These are phyloP conservation scores for Anodontia alba DNA, from an alignment of 2,888 invertebrate genomes.

Conservation along the genomic window DNA sequence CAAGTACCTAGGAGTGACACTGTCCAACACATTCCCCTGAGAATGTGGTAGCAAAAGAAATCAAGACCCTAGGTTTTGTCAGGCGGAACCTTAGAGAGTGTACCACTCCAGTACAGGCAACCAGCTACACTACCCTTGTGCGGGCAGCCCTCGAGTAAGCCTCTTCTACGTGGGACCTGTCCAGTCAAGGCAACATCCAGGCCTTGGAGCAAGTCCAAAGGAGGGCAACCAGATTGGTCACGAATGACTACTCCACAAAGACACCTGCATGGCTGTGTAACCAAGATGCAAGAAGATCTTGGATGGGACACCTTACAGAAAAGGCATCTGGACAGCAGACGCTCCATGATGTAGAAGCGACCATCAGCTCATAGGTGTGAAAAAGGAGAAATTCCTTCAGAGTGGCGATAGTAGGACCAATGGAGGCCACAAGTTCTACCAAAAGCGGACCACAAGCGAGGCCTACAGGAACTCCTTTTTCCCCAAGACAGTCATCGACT, in stretches of 20 bases:
- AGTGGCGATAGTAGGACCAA: too few species aligned
- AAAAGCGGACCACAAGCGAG: neutral
- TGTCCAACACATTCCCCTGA: slow-evolving; percentile 6
- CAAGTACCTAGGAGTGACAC: slow-evolving; percentile 16
- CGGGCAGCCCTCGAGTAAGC: slow-evolving; percentile 2
- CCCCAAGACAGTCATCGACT: neutral
- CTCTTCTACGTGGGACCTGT: neutral
- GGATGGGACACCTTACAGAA: slow-evolving; percentile 1
- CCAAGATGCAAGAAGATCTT: neutral
- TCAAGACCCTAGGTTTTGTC: neutral
- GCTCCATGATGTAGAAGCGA: neutral
- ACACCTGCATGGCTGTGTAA: neutral
- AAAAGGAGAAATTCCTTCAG: too few species aligned
- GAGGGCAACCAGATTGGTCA: neutral
- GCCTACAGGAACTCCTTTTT: neutral
- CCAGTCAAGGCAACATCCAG: neutral
- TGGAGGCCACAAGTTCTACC: too few species aligned
- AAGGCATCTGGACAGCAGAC: neutral
- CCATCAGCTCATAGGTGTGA: neutral
- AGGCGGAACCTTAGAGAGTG: neutral
- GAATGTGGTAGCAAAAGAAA: slow-evolving; percentile 5
- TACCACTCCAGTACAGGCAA: neutral
- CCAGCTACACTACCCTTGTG: slow-evolving; percentile 6
- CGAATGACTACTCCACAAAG: neutral
- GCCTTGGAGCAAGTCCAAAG: neutral